Conservation (phyloP, 2,888 invertebrate species). For the Pachydiplax longipennis region DNA sequence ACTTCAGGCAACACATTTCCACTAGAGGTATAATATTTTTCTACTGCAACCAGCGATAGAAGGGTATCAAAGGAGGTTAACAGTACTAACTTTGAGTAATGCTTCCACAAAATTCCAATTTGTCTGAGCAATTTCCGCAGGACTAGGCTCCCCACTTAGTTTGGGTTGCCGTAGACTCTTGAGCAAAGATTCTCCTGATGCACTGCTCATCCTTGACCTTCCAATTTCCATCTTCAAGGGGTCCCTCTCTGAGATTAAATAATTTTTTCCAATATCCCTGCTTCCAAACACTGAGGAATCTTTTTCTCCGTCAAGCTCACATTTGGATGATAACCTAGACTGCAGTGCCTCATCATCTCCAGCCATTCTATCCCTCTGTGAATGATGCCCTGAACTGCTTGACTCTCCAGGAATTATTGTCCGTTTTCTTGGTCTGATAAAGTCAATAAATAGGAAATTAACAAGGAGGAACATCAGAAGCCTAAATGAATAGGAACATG, state of each 20-base stretch:
- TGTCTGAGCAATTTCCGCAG: slow-evolving; percentile 92
- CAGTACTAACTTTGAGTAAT: slow-evolving; percentile 79
- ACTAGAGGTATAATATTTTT: no score
- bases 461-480: no score
- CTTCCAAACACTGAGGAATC: not conserved
- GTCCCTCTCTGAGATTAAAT: not conserved
- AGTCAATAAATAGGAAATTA: no score
- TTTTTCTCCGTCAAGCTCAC: not conserved
- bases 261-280: not conserved
- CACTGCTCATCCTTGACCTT: not conserved
- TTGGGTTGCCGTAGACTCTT: slow-evolving; percentile 58
- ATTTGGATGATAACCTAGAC: not conserved
- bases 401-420: not conserved
- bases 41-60: no score
- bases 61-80: not conserved
- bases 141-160: slow-evolving; percentile 74
- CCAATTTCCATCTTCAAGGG: not conserved
- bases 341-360: not conserved
- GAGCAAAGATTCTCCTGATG: slow-evolving; percentile 41
- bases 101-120: slow-evolving; percentile 99
- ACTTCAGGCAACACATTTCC: no score
- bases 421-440: not conserved
- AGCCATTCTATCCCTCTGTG: not conserved
- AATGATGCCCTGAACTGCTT: not conserved
- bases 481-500: no score